These are phyloP conservation scores for Geothlypis trichas DNA, from an alignment of 2,113 vertebrate species.

Conservation along the genomic window DNA sequence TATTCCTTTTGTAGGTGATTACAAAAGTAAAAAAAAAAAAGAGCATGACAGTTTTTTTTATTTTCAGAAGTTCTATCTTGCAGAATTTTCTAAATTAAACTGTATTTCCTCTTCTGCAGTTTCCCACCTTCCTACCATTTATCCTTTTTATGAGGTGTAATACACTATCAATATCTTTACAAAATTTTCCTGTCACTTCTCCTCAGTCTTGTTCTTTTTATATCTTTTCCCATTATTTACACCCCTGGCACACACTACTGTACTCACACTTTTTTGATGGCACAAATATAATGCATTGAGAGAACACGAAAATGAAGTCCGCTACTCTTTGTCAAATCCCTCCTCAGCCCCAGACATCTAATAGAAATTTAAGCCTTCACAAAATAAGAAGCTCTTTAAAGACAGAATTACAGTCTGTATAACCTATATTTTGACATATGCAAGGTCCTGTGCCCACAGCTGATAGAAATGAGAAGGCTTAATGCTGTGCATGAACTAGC, in stretches of 20 bases:
- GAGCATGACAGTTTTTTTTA: accelerated
- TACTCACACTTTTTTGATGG: background rate
- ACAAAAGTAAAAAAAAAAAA: background rate
- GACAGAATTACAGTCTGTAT: background rate
- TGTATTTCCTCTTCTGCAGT: background rate
- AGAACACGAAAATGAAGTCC: background rate
- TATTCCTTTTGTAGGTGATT: background rate
- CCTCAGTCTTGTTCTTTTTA: background rate
- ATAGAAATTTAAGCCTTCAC: background rate
- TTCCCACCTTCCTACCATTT: background rate
- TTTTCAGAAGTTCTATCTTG: background rate
- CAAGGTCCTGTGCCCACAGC: background rate
- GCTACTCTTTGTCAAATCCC: background rate
- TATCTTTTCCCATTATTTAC: background rate
- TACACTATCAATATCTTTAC: background rate
- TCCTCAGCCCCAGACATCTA: background rate
- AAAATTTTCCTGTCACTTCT: background rate
- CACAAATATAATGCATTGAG: background rate
- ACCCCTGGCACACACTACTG: accelerated
- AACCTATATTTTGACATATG: background rate
- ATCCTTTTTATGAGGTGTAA: background rate
- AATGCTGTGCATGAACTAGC: background rate
- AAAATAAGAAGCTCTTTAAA: background rate
- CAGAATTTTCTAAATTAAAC: background rate
- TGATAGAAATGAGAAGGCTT: background rate